Conservation (phyloP, 2,113 vertebrate genomes). For the Myiozetetes cayanensis region DNA sequence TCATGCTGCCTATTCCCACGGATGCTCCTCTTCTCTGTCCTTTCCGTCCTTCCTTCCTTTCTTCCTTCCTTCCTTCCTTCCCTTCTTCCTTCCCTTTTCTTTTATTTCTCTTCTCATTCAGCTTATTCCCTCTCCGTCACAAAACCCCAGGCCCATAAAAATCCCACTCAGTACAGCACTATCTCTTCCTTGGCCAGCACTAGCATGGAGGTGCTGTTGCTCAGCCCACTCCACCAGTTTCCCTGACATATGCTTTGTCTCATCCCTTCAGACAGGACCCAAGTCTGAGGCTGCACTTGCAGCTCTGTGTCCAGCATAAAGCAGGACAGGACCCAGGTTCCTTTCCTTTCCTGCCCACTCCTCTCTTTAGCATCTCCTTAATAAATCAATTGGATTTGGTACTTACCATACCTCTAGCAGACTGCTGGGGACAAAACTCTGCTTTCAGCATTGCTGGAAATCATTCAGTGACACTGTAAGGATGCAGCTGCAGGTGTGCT, state of each 20-base stretch:
- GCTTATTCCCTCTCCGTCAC: not conserved
- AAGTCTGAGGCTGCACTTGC: not conserved
- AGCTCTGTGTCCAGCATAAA: not conserved
- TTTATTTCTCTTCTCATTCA: not conserved
- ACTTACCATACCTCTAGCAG: not conserved
- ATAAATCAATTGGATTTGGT: not conserved
- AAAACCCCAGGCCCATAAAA: not conserved
- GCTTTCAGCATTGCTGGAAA: not conserved
- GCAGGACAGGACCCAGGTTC: not conserved
- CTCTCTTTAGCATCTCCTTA: not conserved
- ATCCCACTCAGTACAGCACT: not conserved
- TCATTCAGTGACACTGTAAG: not conserved
- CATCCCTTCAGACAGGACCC: not conserved
- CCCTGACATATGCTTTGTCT: not conserved
- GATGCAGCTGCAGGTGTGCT: not conserved
- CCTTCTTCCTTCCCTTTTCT: not conserved
- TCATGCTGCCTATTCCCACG: not conserved
- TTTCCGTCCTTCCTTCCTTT: not conserved
- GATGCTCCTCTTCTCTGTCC: not conserved
- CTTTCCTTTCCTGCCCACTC: not conserved
- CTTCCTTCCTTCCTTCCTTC: not conserved
- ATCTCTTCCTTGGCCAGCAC: not conserved
- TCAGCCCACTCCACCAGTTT: rapidly evolving
- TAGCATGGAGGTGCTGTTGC: not conserved
- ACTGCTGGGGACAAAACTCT: not conserved